Evolutionary conservation across 2,797 vertebrate genomes (phyloP).

Genomic region (Psittacula echo): DNA sequence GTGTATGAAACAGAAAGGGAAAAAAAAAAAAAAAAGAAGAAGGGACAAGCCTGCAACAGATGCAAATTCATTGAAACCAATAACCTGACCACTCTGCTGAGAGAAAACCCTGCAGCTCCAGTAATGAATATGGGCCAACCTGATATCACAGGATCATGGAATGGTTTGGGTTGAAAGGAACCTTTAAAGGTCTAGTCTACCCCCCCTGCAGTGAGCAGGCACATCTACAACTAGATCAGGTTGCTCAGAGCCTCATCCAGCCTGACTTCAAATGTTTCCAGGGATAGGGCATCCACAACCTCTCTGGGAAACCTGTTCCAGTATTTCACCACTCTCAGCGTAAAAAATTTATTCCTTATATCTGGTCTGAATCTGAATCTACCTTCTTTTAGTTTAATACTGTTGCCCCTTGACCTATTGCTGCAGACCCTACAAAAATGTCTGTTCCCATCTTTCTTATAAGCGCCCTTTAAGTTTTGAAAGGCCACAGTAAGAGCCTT

Average conservation of each 20-base stretch:
- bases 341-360: neutral
- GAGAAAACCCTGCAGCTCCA: neutral
- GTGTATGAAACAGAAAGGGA: neutral
- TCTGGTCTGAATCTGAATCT: neutral
- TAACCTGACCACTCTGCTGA: neutral
- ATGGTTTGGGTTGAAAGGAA: neutral
- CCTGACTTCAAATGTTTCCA: neutral
- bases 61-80: neutral
- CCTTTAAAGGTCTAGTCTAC: neutral
- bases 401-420: neutral
- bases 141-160: neutral
- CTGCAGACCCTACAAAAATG: neutral
- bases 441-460: neutral
- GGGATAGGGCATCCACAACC: neutral
- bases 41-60: neutral
- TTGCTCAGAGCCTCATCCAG: neutral
- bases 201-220: too few relatives aligned
- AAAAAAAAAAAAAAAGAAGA: neutral
- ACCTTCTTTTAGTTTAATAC: neutral
- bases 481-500: neutral
- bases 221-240: neutral
- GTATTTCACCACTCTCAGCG: neutral
- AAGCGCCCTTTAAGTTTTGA: neutral
- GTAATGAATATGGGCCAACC: neutral
- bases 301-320: neutral